These are phyloP conservation scores for Myathropa florea DNA, from an alignment of 2,888 invertebrate genomes.

Conservation along the genomic window DNA sequence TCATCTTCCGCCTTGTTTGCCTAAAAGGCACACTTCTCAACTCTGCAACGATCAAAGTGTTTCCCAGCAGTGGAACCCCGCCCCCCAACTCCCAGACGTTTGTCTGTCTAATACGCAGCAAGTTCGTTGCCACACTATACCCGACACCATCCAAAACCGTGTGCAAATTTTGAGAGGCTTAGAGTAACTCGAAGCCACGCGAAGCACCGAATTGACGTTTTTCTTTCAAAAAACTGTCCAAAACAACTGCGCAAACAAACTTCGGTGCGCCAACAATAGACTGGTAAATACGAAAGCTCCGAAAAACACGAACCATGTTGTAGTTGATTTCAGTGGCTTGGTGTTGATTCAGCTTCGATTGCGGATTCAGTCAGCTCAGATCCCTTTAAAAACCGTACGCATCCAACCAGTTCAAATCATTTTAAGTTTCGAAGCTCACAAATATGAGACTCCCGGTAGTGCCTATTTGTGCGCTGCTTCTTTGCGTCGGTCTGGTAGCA, in stretches of 20 bases:
- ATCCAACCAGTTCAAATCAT: slow-evolving; percentile 18
- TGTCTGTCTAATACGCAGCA: background rate
- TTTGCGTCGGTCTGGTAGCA: slow-evolving; percentile 38
- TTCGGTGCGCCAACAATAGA: slow-evolving; percentile 6
- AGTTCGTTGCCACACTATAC: background rate
- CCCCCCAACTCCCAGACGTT: too few species aligned
- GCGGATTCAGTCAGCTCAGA: background rate
- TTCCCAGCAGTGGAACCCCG: background rate
- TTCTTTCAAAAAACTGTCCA: background rate
- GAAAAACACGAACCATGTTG: slow-evolving; percentile 23
- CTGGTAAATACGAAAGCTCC: background rate
- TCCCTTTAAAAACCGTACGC: slow-evolving; percentile 46
- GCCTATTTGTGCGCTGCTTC: slow-evolving; percentile 49
- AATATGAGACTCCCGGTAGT: slow-evolving; percentile 57
- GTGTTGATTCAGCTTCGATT: slow-evolving; percentile 50
- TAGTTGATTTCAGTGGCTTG: slow-evolving; percentile 5
- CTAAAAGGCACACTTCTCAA: background rate
- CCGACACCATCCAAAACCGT: background rate
- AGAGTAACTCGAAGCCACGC: background rate
- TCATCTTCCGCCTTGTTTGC: background rate
- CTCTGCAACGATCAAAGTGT: background rate
- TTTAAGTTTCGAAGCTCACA: slow-evolving; percentile 29
- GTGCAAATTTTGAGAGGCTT: background rate
- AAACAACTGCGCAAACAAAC: slow-evolving; percentile 36
- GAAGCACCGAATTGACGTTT: background rate